A percentile compares a stretch with the other conserved stretches of the same genome.
Conservation (phyloP, 2,797 vertebrate species). For the Squalus acanthias region DNA sequence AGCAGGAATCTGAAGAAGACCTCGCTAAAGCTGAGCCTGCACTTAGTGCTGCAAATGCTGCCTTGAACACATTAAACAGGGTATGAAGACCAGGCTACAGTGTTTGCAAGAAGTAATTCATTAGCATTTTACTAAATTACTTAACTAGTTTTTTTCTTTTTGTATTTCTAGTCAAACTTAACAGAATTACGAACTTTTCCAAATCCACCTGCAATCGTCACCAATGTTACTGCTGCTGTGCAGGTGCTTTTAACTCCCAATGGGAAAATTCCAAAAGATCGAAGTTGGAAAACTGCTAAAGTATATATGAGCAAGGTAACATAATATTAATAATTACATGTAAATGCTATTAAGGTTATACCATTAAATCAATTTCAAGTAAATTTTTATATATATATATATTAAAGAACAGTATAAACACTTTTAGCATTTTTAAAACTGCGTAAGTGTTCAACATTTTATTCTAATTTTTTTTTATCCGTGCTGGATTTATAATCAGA, state of each 20-base stretch:
- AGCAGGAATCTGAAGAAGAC: slow-evolving; percentile 62
- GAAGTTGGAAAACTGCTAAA: slow-evolving; percentile 69
- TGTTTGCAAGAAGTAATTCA: background rate
- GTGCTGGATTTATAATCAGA: background rate
- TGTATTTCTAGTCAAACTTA: slow-evolving; percentile 59
- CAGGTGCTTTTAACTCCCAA: slow-evolving; percentile 58
- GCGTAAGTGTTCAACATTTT: background rate
- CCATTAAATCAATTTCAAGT: background rate
- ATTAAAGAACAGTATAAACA: background rate
- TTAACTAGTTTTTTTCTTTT: slow-evolving; percentile 35
- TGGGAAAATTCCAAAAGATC: slow-evolving; percentile 63
- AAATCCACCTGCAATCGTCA: slow-evolving; percentile 59
- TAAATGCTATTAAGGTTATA: background rate
- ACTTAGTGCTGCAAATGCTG: slow-evolving; percentile 60
- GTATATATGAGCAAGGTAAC: slow-evolving; percentile 68
- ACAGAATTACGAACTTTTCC: slow-evolving; percentile 67
- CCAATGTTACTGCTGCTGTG: slow-evolving; percentile 57
- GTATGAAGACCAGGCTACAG: slow-evolving; percentile 43
- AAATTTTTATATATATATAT: too few relatives aligned
- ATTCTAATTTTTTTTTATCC: background rate
- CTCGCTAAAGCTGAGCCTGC: slow-evolving; percentile 64
- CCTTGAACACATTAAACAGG: slow-evolving; percentile 65
- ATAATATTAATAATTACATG: slow-evolving; percentile 14
- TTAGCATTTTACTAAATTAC: slow-evolving; percentile 36
- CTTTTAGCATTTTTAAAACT: background rate